Conservation (phyloP, 2,888 invertebrate genomes). For the Deilephila porcellus region DNA sequence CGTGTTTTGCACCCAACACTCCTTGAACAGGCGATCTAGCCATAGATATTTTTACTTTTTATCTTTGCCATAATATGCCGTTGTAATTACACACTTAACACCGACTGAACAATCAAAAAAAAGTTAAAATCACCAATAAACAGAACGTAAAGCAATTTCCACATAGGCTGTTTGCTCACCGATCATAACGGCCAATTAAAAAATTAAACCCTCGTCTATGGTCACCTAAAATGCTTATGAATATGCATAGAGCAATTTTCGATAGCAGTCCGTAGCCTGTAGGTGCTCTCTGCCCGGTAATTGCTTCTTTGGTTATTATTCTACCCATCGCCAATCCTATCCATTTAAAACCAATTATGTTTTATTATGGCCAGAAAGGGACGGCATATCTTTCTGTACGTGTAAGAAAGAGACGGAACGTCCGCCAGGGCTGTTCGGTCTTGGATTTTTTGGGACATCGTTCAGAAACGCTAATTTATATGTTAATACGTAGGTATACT, state of each 20-base stretch:
- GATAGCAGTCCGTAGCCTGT: conserved; percentile 63
- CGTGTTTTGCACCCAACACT: too few relatives aligned
- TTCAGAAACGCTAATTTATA: conserved; percentile 27
- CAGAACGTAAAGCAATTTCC: conserved; percentile 31
- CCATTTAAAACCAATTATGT: conserved; percentile 83
- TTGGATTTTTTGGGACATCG: conserved; percentile 36
- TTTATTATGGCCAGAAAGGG: conserved; percentile 74
- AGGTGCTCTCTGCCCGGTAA: conserved; percentile 63
- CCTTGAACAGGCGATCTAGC: neutral
- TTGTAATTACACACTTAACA: conserved; percentile 11
- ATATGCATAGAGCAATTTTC: conserved; percentile 76
- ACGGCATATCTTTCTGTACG: conserved; percentile 44
- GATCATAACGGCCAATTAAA: conserved; percentile 38
- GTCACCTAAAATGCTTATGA: conserved; percentile 60
- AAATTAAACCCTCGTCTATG: conserved; percentile 48
- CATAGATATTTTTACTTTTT: conserved; percentile 3
- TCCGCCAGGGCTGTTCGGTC: conserved; percentile 34
- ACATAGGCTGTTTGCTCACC: conserved; percentile 36
- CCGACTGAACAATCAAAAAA: conserved; percentile 8
- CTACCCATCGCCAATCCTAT: conserved; percentile 79
- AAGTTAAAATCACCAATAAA: conserved; percentile 21
- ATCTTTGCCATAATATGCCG: conserved; percentile 6
- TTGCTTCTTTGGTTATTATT: conserved; percentile 70
- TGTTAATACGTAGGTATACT: conserved; percentile 22
- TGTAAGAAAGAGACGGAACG: conserved; percentile 58